Base-by-base conservation (phyloP, 1,140 invertebrate genomes). In the Drosophila varians region DNA sequence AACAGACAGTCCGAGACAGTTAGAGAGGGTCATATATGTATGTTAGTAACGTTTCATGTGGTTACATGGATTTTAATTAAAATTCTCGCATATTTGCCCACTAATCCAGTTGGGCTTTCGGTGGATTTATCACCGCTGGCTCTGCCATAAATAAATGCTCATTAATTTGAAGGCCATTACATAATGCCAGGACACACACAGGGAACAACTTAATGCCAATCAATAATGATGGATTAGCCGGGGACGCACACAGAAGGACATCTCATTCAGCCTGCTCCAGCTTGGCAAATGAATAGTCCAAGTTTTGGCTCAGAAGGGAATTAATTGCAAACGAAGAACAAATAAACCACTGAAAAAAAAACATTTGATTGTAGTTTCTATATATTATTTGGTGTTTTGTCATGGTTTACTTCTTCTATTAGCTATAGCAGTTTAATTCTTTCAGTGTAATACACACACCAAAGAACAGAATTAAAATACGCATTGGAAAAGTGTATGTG, bases 141-240 rank as follows among this genome's bases (percentile, higher is more conserved):
- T 38, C 40, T 40, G 25, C 52, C 72, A 77, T 83, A 74, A 83
- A 82, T 77, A 77, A 83, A 83, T 77, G 74, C 40, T 55, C 62
- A 70, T 83, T 65, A 61, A 82, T 82, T 83, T 51, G 40, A 54
- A 61, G 56, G 62, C 60, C 49, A 82, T 80, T 80, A 84, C 46
- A 66, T 72, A 78, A 78, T 71, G 38, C 47, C 46, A 18, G 45
- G 18, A 31, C 40, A 42, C 43, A 40, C 43, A 47, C 19, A 36
- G 25, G 38, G 40, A 51, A 77, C 57, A 74, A 60, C 58, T 77
- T 65, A 60, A 80, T 86, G 82, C 77, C 82, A 87, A 87, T 87
- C 82, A 87, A 87, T 87, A 87, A 82, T 87, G 82, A 87, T 87
- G 76, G 82, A 87, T 87, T 87, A 86, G 82, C 69, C 45, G 12